A percentile compares a stretch with the other conserved stretches of the same genome.
Conservation (phyloP, 2,113 vertebrate genomes). For the Urocolius indicus region DNA sequence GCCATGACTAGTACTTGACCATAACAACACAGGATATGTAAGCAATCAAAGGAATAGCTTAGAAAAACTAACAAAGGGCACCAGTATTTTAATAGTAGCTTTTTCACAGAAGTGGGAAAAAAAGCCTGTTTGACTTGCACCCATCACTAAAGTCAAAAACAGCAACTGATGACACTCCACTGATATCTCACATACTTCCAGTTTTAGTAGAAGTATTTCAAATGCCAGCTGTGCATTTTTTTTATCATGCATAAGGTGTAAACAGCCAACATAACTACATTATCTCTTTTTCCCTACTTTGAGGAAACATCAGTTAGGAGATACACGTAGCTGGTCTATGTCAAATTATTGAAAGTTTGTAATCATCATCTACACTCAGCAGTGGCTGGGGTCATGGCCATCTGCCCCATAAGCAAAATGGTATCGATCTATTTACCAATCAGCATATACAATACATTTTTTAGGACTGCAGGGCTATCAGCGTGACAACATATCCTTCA, state of each 20-base stretch:
- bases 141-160: not conserved
- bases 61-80: not conserved
- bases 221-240: not conserved
- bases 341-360: not conserved
- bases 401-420: not conserved
- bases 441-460: not conserved
- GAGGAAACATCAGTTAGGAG: not conserved
- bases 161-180: not conserved
- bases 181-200: not conserved
- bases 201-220: not conserved
- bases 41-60: not conserved
- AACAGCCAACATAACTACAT: not conserved
- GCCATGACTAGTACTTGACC: not conserved
- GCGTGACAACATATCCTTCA: not conserved
- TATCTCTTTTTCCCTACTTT: not conserved
- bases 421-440: not conserved
- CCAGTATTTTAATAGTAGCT: not conserved
- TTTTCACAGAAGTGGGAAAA: not conserved
- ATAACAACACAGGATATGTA: not conserved
- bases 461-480: not conserved
- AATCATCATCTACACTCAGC: not conserved
- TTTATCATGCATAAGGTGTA: not conserved
- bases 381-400: not conserved
- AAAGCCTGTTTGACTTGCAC: not conserved
- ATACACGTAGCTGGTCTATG: rapidly evolving